Evolutionary conservation across 2,797 vertebrate genomes (phyloP).

Genomic region (Peromyscus nudipes): DNA sequence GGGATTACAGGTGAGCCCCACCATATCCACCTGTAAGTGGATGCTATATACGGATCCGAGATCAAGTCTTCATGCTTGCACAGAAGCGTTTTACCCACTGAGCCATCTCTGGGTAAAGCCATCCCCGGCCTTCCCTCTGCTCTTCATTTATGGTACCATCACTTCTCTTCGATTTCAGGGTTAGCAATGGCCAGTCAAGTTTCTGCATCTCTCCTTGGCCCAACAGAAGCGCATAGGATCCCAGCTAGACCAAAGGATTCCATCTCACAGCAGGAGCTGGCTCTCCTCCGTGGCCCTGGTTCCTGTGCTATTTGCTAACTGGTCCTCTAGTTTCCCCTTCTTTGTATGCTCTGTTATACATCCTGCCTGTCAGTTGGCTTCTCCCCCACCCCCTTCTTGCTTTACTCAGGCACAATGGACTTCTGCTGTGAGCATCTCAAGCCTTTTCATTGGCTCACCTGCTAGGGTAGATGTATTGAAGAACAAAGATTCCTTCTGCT

Average conservation of each 20-base stretch:
- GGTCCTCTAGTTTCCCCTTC: neutral
- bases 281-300: too few relatives aligned
- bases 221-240: neutral
- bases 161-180: neutral
- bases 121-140: neutral
- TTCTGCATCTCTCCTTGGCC: neutral
- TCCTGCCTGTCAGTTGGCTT: neutral
- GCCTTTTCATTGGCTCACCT: neutral
- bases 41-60: fast-evolving
- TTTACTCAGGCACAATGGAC: neutral
- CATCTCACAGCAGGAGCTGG: neutral
- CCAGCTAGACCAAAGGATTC: neutral
- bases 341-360: too few relatives aligned
- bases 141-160: too few relatives aligned
- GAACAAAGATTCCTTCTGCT: neutral
- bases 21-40: too few relatives aligned
- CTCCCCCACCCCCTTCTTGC: neutral
- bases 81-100: neutral
- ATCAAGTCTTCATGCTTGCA: too few relatives aligned
- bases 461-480: neutral
- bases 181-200: neutral
- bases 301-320: neutral
- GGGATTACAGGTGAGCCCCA: neutral
- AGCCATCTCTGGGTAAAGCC: neutral
- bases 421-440: neutral